Conservation (phyloP, 2,888 invertebrate genomes). For the Lamellibrachia columna region DNA sequence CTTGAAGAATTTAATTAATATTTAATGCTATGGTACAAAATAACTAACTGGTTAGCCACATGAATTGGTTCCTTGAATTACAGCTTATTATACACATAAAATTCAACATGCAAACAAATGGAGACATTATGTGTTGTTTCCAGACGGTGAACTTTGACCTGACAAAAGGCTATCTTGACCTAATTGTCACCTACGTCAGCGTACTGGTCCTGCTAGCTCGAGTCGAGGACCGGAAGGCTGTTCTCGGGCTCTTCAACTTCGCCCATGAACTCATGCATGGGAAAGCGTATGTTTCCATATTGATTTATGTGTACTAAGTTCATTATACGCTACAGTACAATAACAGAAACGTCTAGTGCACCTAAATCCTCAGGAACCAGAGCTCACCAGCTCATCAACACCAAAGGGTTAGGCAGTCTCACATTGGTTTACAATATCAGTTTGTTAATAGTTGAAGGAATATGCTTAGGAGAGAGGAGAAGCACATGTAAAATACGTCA, state of each 20-base stretch:
- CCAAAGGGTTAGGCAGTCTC: no score
- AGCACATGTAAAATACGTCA: no score
- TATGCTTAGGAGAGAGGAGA: no score
- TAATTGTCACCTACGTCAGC: conserved; percentile 92
- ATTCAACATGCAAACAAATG: not conserved
- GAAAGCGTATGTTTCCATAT: conserved; percentile 54
- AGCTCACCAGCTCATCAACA: no score
- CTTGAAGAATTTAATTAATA: not conserved
- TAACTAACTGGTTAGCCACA: not conserved
- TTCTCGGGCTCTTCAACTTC: conserved; percentile 94
- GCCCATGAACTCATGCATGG: conserved; percentile 96
- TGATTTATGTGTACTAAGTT: conserved; percentile 17
- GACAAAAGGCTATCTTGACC: conserved; percentile 92
- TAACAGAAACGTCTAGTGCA: not conserved
- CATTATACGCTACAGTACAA: not conserved
- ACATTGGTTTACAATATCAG: no score
- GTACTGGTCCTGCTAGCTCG: conserved; percentile 97
- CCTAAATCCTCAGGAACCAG: no score
- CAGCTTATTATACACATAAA: no score
- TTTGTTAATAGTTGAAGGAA: no score
- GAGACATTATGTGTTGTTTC: conserved; percentile 36
- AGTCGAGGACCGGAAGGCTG: conserved; percentile 97
- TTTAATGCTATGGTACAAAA: not conserved
- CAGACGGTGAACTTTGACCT: conserved; percentile 92
- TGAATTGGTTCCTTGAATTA: no score